Conservation (phyloP, 35 echinoderm and acorn worm genomes). For the Patiria miniata region DNA sequence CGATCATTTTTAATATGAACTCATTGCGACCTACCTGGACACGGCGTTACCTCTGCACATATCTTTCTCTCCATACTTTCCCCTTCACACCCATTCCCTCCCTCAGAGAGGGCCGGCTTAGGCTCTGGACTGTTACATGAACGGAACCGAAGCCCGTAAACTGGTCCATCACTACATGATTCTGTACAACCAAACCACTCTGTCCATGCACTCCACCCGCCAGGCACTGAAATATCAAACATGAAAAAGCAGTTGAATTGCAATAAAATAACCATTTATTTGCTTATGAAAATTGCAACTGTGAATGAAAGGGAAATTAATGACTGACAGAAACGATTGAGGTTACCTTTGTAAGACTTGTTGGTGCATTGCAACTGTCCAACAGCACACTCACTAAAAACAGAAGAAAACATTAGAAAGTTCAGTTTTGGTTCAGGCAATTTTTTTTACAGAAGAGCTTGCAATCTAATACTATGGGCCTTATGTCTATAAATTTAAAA, state of each 20-base stretch:
- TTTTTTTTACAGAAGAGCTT: too few species aligned
- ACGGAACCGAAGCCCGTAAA: not conserved
- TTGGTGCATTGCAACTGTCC: not conserved
- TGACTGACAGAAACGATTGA: not conserved
- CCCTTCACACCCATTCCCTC: not conserved
- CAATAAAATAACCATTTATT: not conserved
- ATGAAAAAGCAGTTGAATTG: not conserved
- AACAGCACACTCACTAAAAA: not conserved
- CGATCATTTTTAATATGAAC: too few species aligned
- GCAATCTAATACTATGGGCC: too few species aligned
- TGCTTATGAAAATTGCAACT: not conserved
- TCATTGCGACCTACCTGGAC: conserved; percentile 1
- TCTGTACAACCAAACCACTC: not conserved
- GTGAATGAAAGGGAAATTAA: not conserved
- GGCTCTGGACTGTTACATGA: not conserved
- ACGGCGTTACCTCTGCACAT: not conserved
- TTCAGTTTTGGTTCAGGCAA: too few species aligned
- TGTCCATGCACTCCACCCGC: conserved; percentile 6
- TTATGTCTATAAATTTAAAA: too few species aligned
- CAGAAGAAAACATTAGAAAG: too few species aligned
- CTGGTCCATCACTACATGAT: not conserved
- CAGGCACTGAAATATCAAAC: not conserved
- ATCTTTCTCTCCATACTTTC: not conserved
- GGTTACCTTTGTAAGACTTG: not conserved
- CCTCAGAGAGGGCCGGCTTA: not conserved